Conservation (phyloP, 2,888 invertebrate species). For the Chalcosyrphus nemorum region DNA sequence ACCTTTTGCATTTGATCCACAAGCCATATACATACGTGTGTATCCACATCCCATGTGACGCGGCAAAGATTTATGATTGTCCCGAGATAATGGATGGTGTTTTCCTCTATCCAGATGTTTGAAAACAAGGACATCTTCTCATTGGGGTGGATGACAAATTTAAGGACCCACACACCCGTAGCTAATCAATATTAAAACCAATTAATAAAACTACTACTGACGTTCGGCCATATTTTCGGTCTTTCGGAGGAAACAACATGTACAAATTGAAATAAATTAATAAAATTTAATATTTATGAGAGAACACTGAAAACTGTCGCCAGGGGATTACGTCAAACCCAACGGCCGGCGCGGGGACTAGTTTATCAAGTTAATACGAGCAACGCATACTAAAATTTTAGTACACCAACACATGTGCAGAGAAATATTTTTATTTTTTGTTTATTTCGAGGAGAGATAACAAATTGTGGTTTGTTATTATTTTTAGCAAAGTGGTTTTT, state of each 20-base stretch:
- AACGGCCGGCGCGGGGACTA: not conserved
- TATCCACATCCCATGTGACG: not conserved
- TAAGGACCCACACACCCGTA: not conserved
- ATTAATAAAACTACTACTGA: not conserved
- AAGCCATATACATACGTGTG: not conserved
- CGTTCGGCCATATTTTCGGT: not conserved
- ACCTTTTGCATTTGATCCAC: not conserved
- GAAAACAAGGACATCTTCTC: not conserved
- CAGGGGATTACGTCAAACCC: not conserved
- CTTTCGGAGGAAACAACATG: no score
- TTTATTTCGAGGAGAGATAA: not conserved
- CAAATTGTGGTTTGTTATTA: not conserved
- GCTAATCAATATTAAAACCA: not conserved
- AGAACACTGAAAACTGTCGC: not conserved
- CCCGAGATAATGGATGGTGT: not conserved
- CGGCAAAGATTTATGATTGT: not conserved
- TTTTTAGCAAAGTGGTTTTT: not conserved
- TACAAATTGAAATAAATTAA: slow-evolving; percentile 2
- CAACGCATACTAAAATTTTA: not conserved
- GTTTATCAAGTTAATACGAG: not conserved
- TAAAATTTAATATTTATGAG: not conserved
- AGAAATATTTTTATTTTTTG: not conserved
- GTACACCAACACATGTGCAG: not conserved
- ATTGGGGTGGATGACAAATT: not conserved
- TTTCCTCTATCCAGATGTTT: not conserved